Evolutionary conservation across 1,140 invertebrate species (phyloP), one percentile per base, ranked within the genome.

Genomic region (Ctenoplectra terminalis): DNA sequence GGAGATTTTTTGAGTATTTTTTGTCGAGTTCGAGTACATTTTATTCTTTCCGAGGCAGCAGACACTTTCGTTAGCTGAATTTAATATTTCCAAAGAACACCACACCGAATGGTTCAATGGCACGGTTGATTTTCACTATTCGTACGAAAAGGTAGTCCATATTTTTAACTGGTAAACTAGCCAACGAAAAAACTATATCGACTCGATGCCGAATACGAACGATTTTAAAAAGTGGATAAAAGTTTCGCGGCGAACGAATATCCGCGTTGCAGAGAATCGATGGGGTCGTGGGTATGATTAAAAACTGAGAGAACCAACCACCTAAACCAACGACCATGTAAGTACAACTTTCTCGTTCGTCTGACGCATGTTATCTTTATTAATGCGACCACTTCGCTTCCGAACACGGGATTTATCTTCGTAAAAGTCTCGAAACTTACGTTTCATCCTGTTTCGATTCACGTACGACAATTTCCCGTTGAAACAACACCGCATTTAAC

Each of bases 331-430:
- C 26, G 29, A 60, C 26, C 56, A 34, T 60, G 8, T 11, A 60
- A 1, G 6, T 17, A 60, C 7, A 15, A 69, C 26, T 69, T 69
- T n/a, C 66, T 3, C 9, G 20, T 6, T 50, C 26, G 5, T 13
- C 9, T 13, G 8, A 29, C 43, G 29, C 17, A 40, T 13, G 74
- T 43, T 76, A 76, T 31, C 61, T 56, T 75, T 50, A 26, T 64
- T 52, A 75, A 64, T 31, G 37, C n/a, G 17, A 46, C n/a, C 52
- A 6, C 0, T 54, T 29, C 8, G 23, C 5, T 29, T 37, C 1
- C 1, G 6, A 26, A 3, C 11, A 0, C 7, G 29, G 7, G 4
- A 72, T 23, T 29, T 2, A 5, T 40, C 34, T 23, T 0, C 0
- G 7, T 11, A 58, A 31, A 20, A 23, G 23, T 3, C 17, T n/a